Evolutionary conservation across 2,888 invertebrate species (phyloP).

Genomic region (Theodoxus fluviatilis): DNA sequence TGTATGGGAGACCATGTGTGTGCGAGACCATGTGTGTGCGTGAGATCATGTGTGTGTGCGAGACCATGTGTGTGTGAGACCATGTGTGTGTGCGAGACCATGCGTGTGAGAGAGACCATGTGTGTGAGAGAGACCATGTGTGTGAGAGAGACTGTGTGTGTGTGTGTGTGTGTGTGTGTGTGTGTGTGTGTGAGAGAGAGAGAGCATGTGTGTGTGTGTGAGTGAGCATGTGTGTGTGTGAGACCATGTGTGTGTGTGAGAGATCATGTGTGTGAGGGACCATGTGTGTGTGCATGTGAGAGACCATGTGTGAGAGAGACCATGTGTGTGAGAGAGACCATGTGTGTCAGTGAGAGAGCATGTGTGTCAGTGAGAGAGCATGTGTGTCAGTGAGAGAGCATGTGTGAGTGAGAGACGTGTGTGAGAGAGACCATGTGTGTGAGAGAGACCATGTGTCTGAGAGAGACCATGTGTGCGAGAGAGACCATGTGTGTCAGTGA

Average conservation of each 20-base stretch:
- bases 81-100: neutral
- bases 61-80: neutral
- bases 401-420: too few species aligned
- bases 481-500: too few species aligned
- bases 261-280: too few species aligned
- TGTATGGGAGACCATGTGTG: neutral
- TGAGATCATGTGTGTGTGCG: constrained; percentile 4
- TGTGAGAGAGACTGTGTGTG: neutral
- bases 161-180: neutral
- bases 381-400: too few species aligned
- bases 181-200: constrained; percentile 1
- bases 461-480: too few species aligned
- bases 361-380: too few species aligned
- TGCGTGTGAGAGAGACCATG: neutral
- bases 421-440: too few species aligned
- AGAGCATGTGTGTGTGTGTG: constrained; percentile 1
- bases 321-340: too few species aligned
- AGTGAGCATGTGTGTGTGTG: neutral
- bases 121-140: neutral
- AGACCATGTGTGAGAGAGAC: too few species aligned
- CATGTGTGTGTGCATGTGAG: too few species aligned
- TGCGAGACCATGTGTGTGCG: neutral
- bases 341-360: too few species aligned
- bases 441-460: too few species aligned
- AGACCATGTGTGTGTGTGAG: neutral